These are phyloP conservation scores for Coccyzus lansbergi DNA, from an alignment of 2,797 vertebrate species.

Conservation along the genomic window DNA sequence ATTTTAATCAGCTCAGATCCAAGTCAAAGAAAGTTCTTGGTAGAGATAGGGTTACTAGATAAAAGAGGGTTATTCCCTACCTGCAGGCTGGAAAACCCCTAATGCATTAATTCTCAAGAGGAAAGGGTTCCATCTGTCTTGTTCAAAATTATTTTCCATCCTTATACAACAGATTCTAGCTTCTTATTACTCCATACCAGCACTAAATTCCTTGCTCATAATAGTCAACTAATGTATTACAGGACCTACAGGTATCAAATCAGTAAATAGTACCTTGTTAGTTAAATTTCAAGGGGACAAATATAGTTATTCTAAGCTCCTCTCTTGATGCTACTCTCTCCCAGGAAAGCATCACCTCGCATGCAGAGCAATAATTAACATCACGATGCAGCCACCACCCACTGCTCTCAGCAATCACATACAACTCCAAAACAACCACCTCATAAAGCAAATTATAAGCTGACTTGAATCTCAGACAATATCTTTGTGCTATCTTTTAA, in stretches of 20 bases:
- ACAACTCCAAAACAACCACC: neutral
- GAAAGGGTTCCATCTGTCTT: neutral
- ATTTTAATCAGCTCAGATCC: neutral
- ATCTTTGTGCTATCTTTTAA: neutral
- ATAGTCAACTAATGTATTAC: neutral
- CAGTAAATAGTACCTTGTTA: constrained; percentile 3
- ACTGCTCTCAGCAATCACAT: neutral
- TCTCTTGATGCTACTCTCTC: neutral
- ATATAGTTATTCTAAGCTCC: constrained; percentile 3
- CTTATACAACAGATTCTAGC: neutral
- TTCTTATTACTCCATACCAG: neutral
- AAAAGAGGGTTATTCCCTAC: neutral
- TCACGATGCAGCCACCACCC: neutral
- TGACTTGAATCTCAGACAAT: neutral
- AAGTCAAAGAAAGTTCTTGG: neutral
- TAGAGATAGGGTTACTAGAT: neutral
- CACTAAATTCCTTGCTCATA: neutral
- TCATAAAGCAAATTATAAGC: neutral
- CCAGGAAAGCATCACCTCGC: constrained; percentile 6
- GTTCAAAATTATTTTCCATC: neutral
- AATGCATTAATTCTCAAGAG: neutral
- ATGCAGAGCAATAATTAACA: constrained; percentile 36
- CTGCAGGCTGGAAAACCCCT: neutral
- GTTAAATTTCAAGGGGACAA: neutral
- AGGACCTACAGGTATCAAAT: neutral